A percentile compares a stretch with the other conserved stretches of the same genome.
Conservation (phyloP, 1,140 invertebrate genomes). For the Drosophila prosaltans region DNA sequence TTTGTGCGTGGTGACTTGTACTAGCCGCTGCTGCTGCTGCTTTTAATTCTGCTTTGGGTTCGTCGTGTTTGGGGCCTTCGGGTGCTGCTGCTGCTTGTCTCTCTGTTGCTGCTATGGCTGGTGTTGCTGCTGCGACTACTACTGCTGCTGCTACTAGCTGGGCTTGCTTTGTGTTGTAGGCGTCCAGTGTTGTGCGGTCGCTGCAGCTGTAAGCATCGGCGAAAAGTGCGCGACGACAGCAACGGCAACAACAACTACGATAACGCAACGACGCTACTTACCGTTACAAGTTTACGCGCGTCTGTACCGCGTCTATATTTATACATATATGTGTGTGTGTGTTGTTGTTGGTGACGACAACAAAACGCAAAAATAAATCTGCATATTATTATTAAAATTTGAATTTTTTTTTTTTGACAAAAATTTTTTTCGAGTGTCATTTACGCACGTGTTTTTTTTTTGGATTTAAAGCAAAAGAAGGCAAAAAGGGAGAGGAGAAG, state of each 20-base stretch:
- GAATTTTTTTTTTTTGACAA: constrained; percentile 23
- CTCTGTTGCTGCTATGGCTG: constrained; percentile 6
- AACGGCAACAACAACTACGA: constrained; percentile 15
- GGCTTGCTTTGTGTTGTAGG: constrained; percentile 31
- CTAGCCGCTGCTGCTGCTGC: no score
- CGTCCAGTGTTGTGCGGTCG: constrained; percentile 62
- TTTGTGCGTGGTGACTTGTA: constrained; percentile 17
- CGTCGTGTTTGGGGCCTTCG: constrained; percentile 20
- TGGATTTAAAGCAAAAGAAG: constrained; percentile 34
- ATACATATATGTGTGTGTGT: constrained; percentile 15
- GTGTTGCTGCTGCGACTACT: neutral
- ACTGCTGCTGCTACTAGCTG: constrained; percentile 34
- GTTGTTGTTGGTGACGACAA: constrained; percentile 45
- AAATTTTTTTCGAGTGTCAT: constrained; percentile 46
- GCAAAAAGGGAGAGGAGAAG: constrained; percentile 13
- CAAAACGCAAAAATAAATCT: constrained; percentile 28
- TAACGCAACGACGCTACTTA: constrained; percentile 6
- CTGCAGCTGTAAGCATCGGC: constrained; percentile 68
- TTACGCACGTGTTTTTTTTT: constrained; percentile 29
- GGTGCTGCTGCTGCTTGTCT: constrained; percentile 17
- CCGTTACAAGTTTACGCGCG: constrained; percentile 23
- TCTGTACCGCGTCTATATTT: neutral
- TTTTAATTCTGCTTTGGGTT: constrained; percentile 7
- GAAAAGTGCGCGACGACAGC: constrained; percentile 51
- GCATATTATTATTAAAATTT: constrained; percentile 5